Base-by-base conservation (phyloP, 1,140 invertebrate genomes). In the Drosophila pruinosa region DNA sequence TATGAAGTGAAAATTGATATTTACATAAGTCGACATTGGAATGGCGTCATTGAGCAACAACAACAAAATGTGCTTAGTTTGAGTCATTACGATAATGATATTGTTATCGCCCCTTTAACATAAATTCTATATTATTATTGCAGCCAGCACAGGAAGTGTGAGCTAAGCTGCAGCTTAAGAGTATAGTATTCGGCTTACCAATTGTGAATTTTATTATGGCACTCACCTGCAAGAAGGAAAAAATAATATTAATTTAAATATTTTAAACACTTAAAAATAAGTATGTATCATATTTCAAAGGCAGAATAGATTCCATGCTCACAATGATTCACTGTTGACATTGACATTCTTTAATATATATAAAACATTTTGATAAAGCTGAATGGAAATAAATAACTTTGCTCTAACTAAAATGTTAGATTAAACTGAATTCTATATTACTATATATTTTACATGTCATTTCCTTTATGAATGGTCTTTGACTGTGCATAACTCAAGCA, bases 191-290 rank as follows among this genome's bases (percentile, higher is more conserved):
- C 6, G 2, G 21, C 47, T 31, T 31, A 50, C 47, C 47, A 34
- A 50, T 31, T 14, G 14, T 4, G 15, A n/a, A 17, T 26, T 14
- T 38, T 12, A 4, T n/a, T 8, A 48, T 34, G 26, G 41, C 4
- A 80, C 77, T 81, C 24, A 81, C 78, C 78, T 80, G 68, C 5
- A 80, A 80, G 36, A 38, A 58, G 41, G 14, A 26, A 47, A 26
- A 47, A 21, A 12, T 7, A 17, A 19, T 28, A 31, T 50, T 24
- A 24, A 53, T 21, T 19, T 21, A 28, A n/a, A 53, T 52, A 34
- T 0, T 31, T 50, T 31, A 17, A 6, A 10, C 6, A 43, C 10
- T 43, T n/a, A 10, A n/a, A n/a, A 36, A 36, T 14, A 36, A 36
- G 34, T 36, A 36, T n/a, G 8, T 36, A 39, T 34, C 12, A n/a